Conservation (phyloP, 2,113 vertebrate species). For the Perca fluviatilis region DNA sequence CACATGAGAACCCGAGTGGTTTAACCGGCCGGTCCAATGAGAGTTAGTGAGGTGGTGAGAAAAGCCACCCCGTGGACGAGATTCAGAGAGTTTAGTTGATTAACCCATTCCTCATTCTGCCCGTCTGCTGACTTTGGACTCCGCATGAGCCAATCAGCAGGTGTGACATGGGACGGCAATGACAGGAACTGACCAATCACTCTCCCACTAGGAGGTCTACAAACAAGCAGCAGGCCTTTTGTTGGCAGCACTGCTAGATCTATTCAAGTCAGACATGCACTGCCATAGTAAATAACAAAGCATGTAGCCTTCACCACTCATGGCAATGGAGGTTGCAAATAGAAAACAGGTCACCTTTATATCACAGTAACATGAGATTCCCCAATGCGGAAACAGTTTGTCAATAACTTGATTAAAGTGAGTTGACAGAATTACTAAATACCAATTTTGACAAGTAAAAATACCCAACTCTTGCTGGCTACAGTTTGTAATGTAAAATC, state of each 20-base stretch:
- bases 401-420: background rate
- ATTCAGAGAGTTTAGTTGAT: slow-evolving; percentile 39
- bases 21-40: slow-evolving; percentile 25
- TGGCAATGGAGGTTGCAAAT: slow-evolving; percentile 15
- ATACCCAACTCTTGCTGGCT: background rate
- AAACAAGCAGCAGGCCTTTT: slow-evolving; percentile 72
- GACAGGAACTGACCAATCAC: slow-evolving; percentile 77
- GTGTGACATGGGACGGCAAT: slow-evolving; percentile 73
- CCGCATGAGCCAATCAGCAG: slow-evolving; percentile 76
- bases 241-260: slow-evolving; percentile 45
- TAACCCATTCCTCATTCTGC: slow-evolving; percentile 44
- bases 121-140: slow-evolving; percentile 52
- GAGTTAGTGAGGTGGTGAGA: slow-evolving; percentile 46
- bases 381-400: background rate
- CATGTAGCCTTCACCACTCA: background rate
- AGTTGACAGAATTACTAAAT: too few relatives aligned
- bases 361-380: background rate
- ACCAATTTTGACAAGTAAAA: background rate
- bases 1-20: slow-evolving; percentile 59
- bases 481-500: background rate
- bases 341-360: slow-evolving; percentile 18
- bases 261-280: slow-evolving; percentile 50
- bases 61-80: slow-evolving; percentile 20
- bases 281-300: slow-evolving; percentile 52
- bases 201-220: slow-evolving; percentile 69